These are phyloP conservation scores for Brachionus calyciflorus DNA, from an alignment of 1,140 invertebrate species.

Conservation along the genomic window DNA sequence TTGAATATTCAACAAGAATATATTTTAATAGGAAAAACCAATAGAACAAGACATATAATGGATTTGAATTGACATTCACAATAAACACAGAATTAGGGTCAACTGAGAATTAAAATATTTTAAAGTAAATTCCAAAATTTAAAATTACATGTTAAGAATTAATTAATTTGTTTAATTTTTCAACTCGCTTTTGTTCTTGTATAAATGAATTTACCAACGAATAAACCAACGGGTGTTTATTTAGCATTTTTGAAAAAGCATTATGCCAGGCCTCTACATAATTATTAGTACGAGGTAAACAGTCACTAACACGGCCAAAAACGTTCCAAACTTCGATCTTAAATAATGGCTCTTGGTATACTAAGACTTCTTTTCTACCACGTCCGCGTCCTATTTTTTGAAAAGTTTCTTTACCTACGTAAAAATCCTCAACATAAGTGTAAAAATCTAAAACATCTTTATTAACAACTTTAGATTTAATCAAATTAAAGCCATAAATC, in stretches of 20 bases:
- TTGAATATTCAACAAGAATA: too few relatives aligned
- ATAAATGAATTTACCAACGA: not conserved
- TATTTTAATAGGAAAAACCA: too few relatives aligned
- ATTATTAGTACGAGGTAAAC: not conserved
- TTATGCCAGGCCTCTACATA: not conserved
- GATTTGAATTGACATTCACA: too few relatives aligned
- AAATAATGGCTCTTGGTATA: not conserved
- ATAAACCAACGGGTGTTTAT: not conserved
- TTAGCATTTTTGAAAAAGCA: not conserved
- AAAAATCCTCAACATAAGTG: not conserved
- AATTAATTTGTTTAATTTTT: too few relatives aligned
- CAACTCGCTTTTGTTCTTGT: not conserved
- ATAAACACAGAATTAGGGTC: too few relatives aligned
- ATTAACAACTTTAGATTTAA: not conserved
- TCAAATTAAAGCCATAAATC: not conserved
- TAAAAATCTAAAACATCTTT: not conserved
- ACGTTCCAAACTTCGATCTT: not conserved
- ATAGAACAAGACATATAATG: too few relatives aligned
- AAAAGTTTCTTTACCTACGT: not conserved
- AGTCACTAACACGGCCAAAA: not conserved
- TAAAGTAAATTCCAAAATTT: too few relatives aligned
- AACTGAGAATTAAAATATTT: too few relatives aligned
- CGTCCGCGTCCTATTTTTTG: not conserved
- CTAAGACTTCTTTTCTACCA: not conserved
- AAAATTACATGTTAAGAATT: too few relatives aligned